Base-by-base conservation (phyloP, 2,113 vertebrate genomes). In the Podarcis raffonei region DNA sequence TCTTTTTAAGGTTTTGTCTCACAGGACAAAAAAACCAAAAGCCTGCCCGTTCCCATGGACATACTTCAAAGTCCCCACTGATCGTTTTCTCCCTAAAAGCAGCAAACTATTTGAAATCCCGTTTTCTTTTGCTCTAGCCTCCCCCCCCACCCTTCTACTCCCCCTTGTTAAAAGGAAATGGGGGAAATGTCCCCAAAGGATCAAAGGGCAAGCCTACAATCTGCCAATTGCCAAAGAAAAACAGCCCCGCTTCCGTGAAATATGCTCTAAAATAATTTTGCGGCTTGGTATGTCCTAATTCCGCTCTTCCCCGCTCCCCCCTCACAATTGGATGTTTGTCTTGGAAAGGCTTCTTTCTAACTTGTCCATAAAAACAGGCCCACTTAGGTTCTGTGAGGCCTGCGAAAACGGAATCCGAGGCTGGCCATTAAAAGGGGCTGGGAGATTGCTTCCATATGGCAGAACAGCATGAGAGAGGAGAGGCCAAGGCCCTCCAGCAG, bases 401-500 rank as follows among this genome's bases (percentile, higher is more conserved):
- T 98, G 98, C 97, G 97, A 98, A 99, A 98, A 98, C 96, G 97
- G 98, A 98, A 98, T 98, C 98, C 97, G 98, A 97, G 96, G 96
- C 98, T 98, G 98, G 98, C 98, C 98, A 98, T 99, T 98, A 99
- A 98, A 77, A 98, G 97, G 98, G 97, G 97, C 95, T 96, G 95
- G 95, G 97, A 97, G 98, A 99, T 99, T 98, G 98, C 97, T 98
- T 99, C 98, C 98, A 99, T 99, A 99, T 99, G 99, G 98, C 97
- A 68, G 97, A 98, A 98, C 98, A 98, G 98, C 98, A 99, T 98
- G 98, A 97, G 98, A 98, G 97, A 96, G 97, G 96, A 96, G 93
- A 42, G 96, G 96, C 97, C 94, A 97, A 96, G 95, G 97, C 97
- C 59, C 98, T 95, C 96, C 97, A 97, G 95, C 97, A 97, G 95